A percentile compares a stretch with the other conserved stretches of the same genome.
phyloP scores from a whole-genome alignment of 2,797 vertebrate species.

The Sebastes miniatus region DNA sequence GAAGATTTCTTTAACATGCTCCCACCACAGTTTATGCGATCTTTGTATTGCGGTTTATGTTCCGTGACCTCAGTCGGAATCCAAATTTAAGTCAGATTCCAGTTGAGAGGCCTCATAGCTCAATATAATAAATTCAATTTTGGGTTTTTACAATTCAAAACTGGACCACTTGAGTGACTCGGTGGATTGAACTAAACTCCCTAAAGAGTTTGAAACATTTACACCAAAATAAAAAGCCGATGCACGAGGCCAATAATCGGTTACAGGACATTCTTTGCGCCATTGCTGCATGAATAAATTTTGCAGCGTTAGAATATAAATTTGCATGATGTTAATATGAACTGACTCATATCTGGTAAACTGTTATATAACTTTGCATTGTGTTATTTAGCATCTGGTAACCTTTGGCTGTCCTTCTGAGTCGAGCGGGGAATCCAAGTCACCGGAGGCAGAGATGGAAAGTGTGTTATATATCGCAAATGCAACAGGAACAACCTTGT shows the following conservation, averaged over 20 bases:
- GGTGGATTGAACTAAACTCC: background rate
- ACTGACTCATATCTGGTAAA: constrained; percentile 56
- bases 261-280: background rate
- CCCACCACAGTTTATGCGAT: background rate
- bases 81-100: background rate
- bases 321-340: constrained; percentile 27
- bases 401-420: constrained; percentile 68
- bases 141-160: background rate
- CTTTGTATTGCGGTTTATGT: background rate
- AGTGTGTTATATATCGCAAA: constrained; percentile 63
- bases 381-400: constrained; percentile 72
- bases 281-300: background rate
- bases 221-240: background rate
- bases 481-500: constrained; percentile 54
- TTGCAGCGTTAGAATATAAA: background rate
- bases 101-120: background rate
- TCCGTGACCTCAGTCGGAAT: background rate
- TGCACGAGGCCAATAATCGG: constrained; percentile 10
- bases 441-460: constrained; percentile 60
- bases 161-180: background rate
- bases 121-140: background rate
- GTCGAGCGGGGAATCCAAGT: constrained; percentile 52
- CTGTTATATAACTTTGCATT: constrained; percentile 55
- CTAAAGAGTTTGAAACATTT: background rate
- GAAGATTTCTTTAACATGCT: background rate